Conservation (phyloP, 2,888 invertebrate species). For the Orthonevra nobilis region DNA sequence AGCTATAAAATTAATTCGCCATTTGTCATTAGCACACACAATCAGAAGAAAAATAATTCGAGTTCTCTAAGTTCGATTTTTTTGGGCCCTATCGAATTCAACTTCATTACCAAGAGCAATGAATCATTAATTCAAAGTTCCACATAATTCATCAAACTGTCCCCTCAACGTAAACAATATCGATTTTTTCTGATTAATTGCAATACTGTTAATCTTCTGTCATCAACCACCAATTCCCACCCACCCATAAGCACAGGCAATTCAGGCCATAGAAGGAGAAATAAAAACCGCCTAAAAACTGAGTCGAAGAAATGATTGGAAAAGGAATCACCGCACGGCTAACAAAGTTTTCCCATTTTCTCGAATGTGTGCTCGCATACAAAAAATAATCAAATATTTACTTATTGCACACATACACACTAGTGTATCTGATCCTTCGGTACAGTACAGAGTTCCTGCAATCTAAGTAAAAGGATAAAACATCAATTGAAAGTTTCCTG, state of each 20-base stretch:
- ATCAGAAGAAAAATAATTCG: not conserved
- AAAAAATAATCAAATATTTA: constrained; percentile 67
- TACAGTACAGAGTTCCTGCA: not conserved
- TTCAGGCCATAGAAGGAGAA: constrained; percentile 5
- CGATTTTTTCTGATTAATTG: constrained; percentile 68
- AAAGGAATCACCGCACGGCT: constrained; percentile 47
- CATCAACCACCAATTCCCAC: constrained; percentile 1
- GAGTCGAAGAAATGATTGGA: constrained; percentile 28
- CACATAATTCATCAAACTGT: constrained; percentile 67
- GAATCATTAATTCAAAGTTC: constrained; percentile 62
- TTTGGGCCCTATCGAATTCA: constrained; percentile 31
- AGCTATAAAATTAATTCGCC: constrained; percentile 33
- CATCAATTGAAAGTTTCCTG: constrained; percentile 60
- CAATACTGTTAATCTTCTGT: constrained; percentile 37
- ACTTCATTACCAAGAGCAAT: constrained; percentile 61
- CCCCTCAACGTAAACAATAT: constrained; percentile 47
- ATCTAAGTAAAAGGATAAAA: constrained; percentile 64
- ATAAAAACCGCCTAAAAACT: constrained; percentile 1
- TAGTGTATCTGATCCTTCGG: not conserved
- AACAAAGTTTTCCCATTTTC: constrained; percentile 66
- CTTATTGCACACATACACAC: constrained; percentile 23
- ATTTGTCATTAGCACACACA: constrained; percentile 27
- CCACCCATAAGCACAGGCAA: constrained; percentile 3
- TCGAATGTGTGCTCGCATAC: constrained; percentile 26
- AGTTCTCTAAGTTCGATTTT: not conserved